Conservation (phyloP, 2,797 vertebrate genomes). For the Neopelma chrysocephalum region DNA sequence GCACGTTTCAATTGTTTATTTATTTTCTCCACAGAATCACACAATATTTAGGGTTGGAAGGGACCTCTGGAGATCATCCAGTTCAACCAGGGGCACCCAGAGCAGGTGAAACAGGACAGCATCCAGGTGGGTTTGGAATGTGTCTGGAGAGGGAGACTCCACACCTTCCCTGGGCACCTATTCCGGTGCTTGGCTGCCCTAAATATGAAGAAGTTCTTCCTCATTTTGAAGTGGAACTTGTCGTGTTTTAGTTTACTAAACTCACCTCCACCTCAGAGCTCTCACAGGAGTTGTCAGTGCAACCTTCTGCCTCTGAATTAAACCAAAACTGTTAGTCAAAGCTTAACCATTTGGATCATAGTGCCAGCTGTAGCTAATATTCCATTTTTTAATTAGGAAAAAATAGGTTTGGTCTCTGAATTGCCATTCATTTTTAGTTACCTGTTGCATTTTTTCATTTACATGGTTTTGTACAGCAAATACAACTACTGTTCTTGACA, state of each 20-base stretch:
- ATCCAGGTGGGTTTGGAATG: background rate
- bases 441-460: background rate
- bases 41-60: background rate
- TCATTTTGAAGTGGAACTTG: background rate
- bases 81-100: background rate
- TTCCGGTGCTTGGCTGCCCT: background rate
- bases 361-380: background rate
- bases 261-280: background rate
- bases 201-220: background rate
- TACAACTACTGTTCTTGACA: background rate
- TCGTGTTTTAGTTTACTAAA: rapidly evolving
- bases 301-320: background rate
- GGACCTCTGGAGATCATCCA: background rate
- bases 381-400: background rate
- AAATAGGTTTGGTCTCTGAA: background rate
- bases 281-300: background rate
- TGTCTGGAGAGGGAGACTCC: background rate
- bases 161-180: rapidly evolving
- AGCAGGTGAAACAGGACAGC: background rate
- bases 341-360: background rate
- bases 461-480: background rate
- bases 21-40: background rate
- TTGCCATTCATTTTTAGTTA: background rate
- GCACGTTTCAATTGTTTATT: rapidly evolving
- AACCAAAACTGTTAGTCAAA: background rate